phyloP scores from a whole-genome alignment of 2,113 vertebrate species.

The Plestiodon gilberti region DNA sequence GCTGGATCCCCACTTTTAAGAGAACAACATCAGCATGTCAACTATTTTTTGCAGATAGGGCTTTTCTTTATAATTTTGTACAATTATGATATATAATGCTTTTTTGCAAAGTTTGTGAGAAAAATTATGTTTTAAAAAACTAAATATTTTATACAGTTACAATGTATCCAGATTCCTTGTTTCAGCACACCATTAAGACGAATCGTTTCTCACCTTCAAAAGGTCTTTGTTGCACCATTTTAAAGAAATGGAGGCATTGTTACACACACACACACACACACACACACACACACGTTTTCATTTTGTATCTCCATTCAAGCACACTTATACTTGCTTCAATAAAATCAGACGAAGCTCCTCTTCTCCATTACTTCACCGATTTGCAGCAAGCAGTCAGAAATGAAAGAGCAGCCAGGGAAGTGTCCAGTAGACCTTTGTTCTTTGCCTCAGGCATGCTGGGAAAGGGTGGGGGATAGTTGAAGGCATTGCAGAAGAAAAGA shows the following conservation, averaged over 20 bases:
- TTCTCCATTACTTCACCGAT: slow-evolving; percentile 34
- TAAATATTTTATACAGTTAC: background rate
- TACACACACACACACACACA: slow-evolving; percentile 2
- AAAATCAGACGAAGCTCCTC: slow-evolving; percentile 31
- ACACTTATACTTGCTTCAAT: slow-evolving; percentile 42
- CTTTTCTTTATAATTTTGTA: no score
- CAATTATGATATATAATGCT: background rate
- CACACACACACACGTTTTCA: no score
- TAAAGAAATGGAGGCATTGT: slow-evolving; percentile 7
- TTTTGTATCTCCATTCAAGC: background rate
- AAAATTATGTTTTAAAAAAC: background rate
- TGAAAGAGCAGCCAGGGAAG: background rate
- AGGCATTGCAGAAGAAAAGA: slow-evolving; percentile 41
- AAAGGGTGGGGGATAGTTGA: slow-evolving; percentile 16
- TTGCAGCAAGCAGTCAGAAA: slow-evolving; percentile 28
- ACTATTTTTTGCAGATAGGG: background rate
- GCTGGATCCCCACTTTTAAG: background rate
- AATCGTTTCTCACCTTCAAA: background rate
- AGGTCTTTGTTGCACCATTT: slow-evolving; percentile 1
- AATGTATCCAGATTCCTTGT: background rate
- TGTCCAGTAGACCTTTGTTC: slow-evolving; percentile 1
- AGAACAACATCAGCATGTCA: background rate
- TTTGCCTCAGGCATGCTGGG: slow-evolving; percentile 21
- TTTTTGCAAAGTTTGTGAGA: background rate
- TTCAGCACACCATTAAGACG: background rate